Evolutionary conservation across 2,113 vertebrate genomes (phyloP), one percentile per base, ranked within the genome.

Genomic region (Callocephalon fimbriatum): DNA sequence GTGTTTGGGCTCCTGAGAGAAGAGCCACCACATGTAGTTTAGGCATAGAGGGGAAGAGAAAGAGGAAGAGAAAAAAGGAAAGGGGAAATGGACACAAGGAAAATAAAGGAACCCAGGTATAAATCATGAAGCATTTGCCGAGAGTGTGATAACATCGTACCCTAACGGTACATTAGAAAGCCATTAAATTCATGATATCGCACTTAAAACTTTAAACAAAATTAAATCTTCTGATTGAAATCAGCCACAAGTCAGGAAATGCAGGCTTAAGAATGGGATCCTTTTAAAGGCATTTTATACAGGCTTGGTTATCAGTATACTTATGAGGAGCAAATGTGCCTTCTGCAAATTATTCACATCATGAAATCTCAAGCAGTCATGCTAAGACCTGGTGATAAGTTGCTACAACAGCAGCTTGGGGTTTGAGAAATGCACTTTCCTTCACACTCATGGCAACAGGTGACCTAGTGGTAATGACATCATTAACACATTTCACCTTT

Each of bases 401-500:
- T 93, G 87, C 87, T 93, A 0, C 37, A 96, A 94, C 54, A 67
- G 74, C 78, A 96, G 74, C 81, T 71, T 86, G 56, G 45, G 71
- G 81, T 13, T 88, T 90, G 63, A 93, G 74, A 95, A 96, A 93
- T 56, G 56, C 51, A 74, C 75, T 94, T 93, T 76, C 12, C 59
- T 82, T 76, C 6, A 1, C 65, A 47, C 56, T 93, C 63, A 51
- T 29, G 42, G 81, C 78, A 95, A 95, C 87, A 90, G 75, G 95
- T 97, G 94, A 97, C 78, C 10, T 3, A 79, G 96, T 93, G 95
- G 88, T 96, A 97, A 97, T 97, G 94, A 80, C 63, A 93, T 79
- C 67, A 95, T 97, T 97, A 97, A 96, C 93, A 95, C 95, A 56
- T 94, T 96, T 96, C 91, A 88, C 87, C 62, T 86, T 85, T 95